Percentiles rank a stretch among this genome's conserved stretches.
Evolutionary conservation across 1,140 invertebrate species (phyloP).

Genomic region (Leptopilina boulardi): DNA sequence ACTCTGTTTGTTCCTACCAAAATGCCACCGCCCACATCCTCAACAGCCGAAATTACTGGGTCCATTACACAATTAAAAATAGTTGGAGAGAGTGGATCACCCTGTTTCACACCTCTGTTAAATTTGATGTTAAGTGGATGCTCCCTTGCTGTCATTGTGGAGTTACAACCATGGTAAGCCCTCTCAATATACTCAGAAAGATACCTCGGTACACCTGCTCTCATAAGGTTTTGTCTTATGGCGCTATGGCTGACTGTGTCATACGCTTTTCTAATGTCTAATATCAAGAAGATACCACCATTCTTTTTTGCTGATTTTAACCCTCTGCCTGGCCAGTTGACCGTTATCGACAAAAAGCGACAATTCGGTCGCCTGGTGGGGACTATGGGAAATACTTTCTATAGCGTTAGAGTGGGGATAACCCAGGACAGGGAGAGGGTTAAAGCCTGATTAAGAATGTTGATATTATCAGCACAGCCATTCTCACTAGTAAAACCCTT

Average conservation of each 20-base stretch:
- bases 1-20: not conserved
- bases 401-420: too few relatives aligned
- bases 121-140: not conserved
- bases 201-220: not conserved
- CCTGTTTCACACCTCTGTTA: constrained; percentile 67
- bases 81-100: constrained; percentile 65
- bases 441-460: too few relatives aligned
- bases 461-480: not conserved
- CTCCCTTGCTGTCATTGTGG: not conserved
- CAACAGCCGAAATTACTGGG: not conserved
- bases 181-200: not conserved
- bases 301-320: not conserved
- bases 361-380: too few relatives aligned
- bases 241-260: not conserved
- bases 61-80: constrained; percentile 46
- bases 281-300: not conserved
- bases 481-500: not conserved
- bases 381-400: too few relatives aligned
- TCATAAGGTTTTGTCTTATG: not conserved
- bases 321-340: too few relatives aligned
- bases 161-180: not conserved
- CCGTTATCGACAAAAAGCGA: too few relatives aligned
- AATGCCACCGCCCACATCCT: not conserved
- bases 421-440: too few relatives aligned
- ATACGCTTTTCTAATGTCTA: not conserved